A percentile compares a stretch with the other conserved stretches of the same genome.
Conservation (phyloP, 2,888 invertebrate species). For the Magallana nippona region DNA sequence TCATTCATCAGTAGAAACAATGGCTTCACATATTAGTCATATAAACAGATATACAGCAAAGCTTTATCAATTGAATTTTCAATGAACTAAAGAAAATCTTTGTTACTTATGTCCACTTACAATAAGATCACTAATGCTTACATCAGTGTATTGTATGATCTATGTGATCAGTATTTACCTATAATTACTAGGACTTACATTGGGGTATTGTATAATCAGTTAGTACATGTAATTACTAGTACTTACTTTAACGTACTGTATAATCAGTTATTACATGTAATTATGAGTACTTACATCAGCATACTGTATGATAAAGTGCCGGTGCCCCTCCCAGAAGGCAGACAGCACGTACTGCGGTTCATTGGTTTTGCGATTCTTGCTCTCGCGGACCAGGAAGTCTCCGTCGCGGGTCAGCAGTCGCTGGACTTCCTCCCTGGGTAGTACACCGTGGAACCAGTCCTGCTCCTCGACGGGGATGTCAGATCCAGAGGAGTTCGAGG, state of each 20-base stretch:
- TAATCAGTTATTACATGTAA: too few species aligned
- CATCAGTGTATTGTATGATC: slow-evolving; percentile 97
- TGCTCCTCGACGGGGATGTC: slow-evolving; percentile 84
- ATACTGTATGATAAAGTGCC: slow-evolving; percentile 98
- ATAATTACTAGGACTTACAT: slow-evolving; percentile 83
- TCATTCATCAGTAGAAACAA: too few species aligned
- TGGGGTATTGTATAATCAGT: slow-evolving; percentile 93
- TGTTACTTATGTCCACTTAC: too few species aligned
- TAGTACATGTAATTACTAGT: too few species aligned
- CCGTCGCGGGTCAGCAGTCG: slow-evolving; percentile 93
- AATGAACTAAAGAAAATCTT: too few species aligned
- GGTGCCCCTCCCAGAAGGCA: slow-evolving; percentile 97
- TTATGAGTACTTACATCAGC: slow-evolving; percentile 86
- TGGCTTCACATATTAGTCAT: too few species aligned
- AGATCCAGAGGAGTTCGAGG: background rate
- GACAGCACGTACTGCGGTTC: slow-evolving; percentile 91
- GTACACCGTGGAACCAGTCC: slow-evolving; percentile 98
- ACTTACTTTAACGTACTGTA: slow-evolving; percentile 92
- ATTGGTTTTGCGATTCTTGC: slow-evolving; percentile 81
- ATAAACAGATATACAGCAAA: too few species aligned
- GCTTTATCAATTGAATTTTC: too few species aligned
- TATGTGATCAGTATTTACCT: too few species aligned
- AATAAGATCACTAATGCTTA: too few species aligned
- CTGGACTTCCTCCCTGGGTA: slow-evolving; percentile 97
- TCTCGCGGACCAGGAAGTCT: slow-evolving; percentile 96